Conservation (phyloP, 2,113 vertebrate species). For the Cyanoramphus novaezelandiae region DNA sequence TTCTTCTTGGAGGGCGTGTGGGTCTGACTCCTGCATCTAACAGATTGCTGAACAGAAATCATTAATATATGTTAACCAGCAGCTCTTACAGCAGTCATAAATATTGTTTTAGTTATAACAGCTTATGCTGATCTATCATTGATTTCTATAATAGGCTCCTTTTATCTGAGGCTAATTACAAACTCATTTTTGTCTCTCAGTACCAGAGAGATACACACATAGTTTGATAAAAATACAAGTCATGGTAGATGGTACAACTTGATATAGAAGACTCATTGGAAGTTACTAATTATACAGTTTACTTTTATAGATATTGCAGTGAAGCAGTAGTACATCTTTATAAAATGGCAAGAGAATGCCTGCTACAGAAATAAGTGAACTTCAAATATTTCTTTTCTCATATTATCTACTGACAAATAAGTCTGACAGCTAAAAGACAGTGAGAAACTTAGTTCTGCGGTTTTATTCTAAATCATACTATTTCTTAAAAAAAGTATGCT, state of each 20-base stretch:
- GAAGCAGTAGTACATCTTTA: not conserved
- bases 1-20: not conserved
- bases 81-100: not conserved
- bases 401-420: not conserved
- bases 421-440: not conserved
- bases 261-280: not conserved
- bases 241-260: not conserved
- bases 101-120: not conserved
- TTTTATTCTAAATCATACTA: not conserved
- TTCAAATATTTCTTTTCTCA: not conserved
- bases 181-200: not conserved
- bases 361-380: not conserved
- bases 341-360: not conserved
- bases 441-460: not conserved
- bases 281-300: not conserved
- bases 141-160: not conserved
- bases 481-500: fast-evolving
- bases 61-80: not conserved
- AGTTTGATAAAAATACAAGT: not conserved
- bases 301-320: not conserved
- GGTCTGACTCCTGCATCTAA: not conserved
- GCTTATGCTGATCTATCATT: not conserved
- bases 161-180: not conserved
- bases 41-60: not conserved
- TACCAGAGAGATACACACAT: not conserved